Evolutionary conservation across 1,140 invertebrate genomes (phyloP).

Genomic region (Drosophila nigrodunni): DNA sequence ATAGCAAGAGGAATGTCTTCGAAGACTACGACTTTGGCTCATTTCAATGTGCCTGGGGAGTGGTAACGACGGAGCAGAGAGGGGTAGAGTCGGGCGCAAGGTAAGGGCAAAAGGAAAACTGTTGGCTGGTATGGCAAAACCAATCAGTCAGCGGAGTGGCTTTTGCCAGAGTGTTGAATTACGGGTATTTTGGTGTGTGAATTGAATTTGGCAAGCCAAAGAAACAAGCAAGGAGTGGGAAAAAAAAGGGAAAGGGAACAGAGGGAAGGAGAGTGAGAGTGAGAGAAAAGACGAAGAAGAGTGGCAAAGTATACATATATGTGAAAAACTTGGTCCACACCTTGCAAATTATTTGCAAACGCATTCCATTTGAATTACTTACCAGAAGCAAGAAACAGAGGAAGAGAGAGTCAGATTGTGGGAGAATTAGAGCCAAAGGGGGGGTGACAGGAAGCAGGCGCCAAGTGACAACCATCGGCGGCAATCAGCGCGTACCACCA

Average conservation of each 20-base stretch:
- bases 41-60: conserved; percentile 75
- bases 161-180: conserved; percentile 78
- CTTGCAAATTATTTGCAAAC: conserved; percentile 80
- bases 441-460: conserved; percentile 19
- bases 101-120: neutral
- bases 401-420: neutral
- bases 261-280: neutral
- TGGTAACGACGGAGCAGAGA: neutral
- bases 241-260: too few species aligned
- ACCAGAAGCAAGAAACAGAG: conserved; percentile 5
- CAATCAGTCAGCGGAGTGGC: conserved; percentile 78
- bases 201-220: conserved; percentile 76
- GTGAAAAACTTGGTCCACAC: conserved; percentile 52
- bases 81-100: neutral
- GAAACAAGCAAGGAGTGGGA: neutral
- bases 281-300: neutral
- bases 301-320: conserved; percentile 8
- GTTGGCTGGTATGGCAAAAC: conserved; percentile 60
- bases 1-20: neutral
- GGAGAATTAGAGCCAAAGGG: too few species aligned
- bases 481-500: conserved; percentile 38
- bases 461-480: conserved; percentile 24
- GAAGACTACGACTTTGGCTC: conserved; percentile 67
- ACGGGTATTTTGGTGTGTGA: conserved; percentile 78
- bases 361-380: conserved; percentile 69